phyloP scores from a whole-genome alignment of 2,888 invertebrate genomes.

The Orthosia gracilis region DNA sequence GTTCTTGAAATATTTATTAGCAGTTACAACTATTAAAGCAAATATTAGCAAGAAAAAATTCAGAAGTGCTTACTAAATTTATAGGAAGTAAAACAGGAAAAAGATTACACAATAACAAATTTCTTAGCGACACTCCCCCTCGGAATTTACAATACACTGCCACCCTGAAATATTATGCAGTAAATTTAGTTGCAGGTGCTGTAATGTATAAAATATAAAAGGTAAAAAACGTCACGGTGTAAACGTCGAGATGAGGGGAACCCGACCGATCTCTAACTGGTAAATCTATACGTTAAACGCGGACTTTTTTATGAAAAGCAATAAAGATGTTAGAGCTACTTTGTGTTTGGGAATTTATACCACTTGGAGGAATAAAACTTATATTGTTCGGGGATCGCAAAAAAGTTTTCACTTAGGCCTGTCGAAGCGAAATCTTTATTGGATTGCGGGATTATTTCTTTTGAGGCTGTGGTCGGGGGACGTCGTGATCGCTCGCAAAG shows the following conservation, averaged over 20 bases:
- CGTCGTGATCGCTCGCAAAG: conserved; percentile 74
- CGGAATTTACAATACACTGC: conserved; percentile 69
- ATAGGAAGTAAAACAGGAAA: conserved; percentile 52
- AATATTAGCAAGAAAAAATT: conserved; percentile 33
- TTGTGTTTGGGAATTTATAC: conserved; percentile 91
- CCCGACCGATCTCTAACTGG: conserved; percentile 80
- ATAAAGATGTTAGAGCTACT: conserved; percentile 90
- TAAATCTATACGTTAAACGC: conserved; percentile 85
- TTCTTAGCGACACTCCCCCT: conserved; percentile 51
- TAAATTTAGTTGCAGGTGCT: conserved; percentile 69
- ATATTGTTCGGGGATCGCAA: conserved; percentile 89
- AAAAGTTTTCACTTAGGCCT: conserved; percentile 89
- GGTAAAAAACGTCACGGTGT: conserved; percentile 74
- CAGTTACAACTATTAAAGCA: conserved; percentile 35
- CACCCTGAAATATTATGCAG: conserved; percentile 66
- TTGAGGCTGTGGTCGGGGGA: conserved; percentile 75
- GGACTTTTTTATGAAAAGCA: conserved; percentile 90
- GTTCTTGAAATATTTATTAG: conserved; percentile 52
- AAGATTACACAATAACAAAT: conserved; percentile 49
- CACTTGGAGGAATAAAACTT: conserved; percentile 90
- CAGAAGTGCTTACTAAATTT: conserved; percentile 14
- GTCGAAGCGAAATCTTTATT: conserved; percentile 89
- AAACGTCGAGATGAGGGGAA: conserved; percentile 72
- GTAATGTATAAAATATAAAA: conserved; percentile 73
- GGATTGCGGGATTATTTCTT: conserved; percentile 87